Conservation (phyloP, 2,797 vertebrate species). For the Phalanger gymnotis region DNA sequence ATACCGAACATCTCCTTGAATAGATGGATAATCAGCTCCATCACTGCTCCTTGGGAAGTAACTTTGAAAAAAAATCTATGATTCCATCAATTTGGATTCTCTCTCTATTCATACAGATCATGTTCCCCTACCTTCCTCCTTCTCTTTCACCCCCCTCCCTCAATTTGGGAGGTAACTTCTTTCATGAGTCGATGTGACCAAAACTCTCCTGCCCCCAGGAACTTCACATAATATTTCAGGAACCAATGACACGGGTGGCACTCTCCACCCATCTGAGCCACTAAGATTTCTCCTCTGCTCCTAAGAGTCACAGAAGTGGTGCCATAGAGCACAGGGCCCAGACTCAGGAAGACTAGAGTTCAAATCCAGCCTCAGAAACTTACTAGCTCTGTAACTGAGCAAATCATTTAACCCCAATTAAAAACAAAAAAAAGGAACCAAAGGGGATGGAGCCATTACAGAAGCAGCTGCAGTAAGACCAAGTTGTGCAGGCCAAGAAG, state of each 20-base stretch:
- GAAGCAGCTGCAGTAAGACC: slow-evolving; percentile 17
- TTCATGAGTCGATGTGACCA: background rate
- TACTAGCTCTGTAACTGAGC: background rate
- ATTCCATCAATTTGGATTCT: background rate
- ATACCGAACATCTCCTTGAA: background rate
- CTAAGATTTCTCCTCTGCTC: too few species aligned
- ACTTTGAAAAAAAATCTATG: background rate
- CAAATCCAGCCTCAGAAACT: background rate
- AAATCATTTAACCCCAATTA: background rate
- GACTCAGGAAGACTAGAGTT: background rate
- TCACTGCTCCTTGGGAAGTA: background rate
- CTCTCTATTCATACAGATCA: background rate
- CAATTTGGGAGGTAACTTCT: background rate
- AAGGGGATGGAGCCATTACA: slow-evolving; percentile 66
- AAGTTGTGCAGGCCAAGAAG: too few species aligned
- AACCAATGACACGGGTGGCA: too few species aligned
- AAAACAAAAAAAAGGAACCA: too few species aligned
- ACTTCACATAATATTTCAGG: too few species aligned
- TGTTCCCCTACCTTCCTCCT: background rate
- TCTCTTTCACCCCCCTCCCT: background rate
- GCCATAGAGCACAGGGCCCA: too few species aligned
- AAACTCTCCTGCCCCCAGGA: too few species aligned
- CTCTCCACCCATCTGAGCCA: too few species aligned
- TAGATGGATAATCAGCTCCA: background rate
- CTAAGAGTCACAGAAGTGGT: too few species aligned